phyloP scores from a whole-genome alignment of 2,797 vertebrate genomes.

The Fistularia commersonii region DNA sequence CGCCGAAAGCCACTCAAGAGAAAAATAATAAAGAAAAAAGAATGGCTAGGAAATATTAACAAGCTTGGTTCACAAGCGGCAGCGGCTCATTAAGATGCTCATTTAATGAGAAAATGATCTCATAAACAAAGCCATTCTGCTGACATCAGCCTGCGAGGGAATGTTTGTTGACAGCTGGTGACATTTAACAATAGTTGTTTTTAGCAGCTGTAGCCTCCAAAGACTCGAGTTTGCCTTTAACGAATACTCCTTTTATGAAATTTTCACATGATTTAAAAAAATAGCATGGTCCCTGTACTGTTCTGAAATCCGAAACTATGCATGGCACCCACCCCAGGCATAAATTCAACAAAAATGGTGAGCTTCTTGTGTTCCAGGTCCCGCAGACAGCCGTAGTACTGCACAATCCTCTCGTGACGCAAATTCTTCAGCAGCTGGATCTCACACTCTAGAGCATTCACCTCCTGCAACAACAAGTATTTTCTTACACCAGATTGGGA shows the following conservation, averaged over 20 bases:
- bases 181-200: conserved; percentile 38
- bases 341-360: conserved; percentile 93
- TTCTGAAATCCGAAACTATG: not conserved
- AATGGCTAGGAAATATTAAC: conserved; percentile 43
- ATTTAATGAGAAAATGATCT: conserved; percentile 61
- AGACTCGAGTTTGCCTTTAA: conserved; percentile 29
- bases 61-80: conserved; percentile 44
- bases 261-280: no score
- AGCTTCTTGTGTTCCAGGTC: conserved; percentile 86
- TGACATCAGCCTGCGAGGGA: conserved; percentile 48
- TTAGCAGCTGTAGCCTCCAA: conserved; percentile 29
- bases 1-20: conserved; percentile 28
- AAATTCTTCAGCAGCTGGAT: conserved; percentile 93
- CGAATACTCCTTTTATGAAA: not conserved
- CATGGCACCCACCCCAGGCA: conserved; percentile 84
- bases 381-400: conserved; percentile 88
- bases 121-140: conserved; percentile 60
- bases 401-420: conserved; percentile 87
- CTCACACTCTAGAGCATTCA: conserved; percentile 92
- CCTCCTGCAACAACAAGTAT: conserved; percentile 72
- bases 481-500: no score
- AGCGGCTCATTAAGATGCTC: conserved; percentile 62
- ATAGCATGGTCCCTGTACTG: no score
- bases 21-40: conserved; percentile 12
- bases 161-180: conserved; percentile 46